phyloP scores from a whole-genome alignment of 2,113 vertebrate species.

The Lampris megalopsis region DNA sequence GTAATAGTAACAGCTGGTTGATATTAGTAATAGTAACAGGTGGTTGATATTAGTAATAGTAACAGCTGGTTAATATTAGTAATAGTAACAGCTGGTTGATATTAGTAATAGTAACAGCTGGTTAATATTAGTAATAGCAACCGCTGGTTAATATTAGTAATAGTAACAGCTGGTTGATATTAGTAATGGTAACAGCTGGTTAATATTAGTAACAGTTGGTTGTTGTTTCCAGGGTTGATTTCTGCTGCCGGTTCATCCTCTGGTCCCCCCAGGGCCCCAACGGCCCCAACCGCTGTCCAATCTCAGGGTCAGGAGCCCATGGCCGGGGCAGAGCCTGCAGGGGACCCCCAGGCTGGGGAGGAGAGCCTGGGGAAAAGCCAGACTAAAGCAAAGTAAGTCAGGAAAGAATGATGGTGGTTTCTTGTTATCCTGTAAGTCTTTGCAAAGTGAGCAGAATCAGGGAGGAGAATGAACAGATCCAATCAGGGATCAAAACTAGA shows the following conservation, averaged over 20 bases:
- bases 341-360: neutral
- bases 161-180: too few relatives aligned
- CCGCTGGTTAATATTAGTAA: too few relatives aligned
- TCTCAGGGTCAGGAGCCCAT: neutral
- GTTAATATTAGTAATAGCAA: neutral
- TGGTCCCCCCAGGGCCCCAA: neutral
- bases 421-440: neutral
- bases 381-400: too few relatives aligned
- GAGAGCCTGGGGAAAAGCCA: neutral
- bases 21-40: neutral
- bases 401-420: too few relatives aligned
- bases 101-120: neutral
- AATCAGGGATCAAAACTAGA: too few relatives aligned
- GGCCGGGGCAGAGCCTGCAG: neutral
- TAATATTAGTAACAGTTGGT: neutral
- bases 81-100: neutral
- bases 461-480: too few relatives aligned
- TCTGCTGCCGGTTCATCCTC: neutral
- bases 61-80: neutral
- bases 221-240: conserved; percentile 27
- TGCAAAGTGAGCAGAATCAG: too few relatives aligned
- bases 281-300: neutral
- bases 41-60: neutral
- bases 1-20: neutral
- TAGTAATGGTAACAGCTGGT: neutral